A percentile compares a stretch with the other conserved stretches of the same genome.
Evolutionary conservation across 2,888 invertebrate genomes (phyloP).

Genomic region (Rhamnusium bicolor): DNA sequence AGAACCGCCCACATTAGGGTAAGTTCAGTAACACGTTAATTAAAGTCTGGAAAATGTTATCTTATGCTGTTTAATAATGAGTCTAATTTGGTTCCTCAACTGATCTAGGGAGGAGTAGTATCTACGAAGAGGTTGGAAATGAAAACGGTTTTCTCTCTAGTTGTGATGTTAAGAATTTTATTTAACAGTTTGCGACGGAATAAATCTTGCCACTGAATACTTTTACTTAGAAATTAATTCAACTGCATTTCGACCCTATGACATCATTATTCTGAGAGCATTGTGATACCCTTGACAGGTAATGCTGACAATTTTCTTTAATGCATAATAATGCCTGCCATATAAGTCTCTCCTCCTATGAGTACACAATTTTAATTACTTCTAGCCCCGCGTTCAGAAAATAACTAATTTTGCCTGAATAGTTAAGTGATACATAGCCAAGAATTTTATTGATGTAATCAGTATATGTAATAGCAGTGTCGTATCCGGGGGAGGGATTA

Average conservation of each 20-base stretch:
- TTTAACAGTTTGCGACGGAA: no score
- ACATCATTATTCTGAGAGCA: neutral
- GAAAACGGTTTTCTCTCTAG: neutral
- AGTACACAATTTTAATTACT: neutral
- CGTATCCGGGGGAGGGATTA: no score
- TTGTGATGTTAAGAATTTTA: neutral
- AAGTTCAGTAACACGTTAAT: neutral
- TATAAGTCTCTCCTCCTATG: neutral
- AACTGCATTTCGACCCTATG: neutral
- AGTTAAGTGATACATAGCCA: neutral
- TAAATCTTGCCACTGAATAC: neutral
- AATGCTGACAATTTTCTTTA: neutral
- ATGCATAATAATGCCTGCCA: neutral
- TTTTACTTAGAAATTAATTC: neutral
- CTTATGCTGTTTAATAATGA: neutral
- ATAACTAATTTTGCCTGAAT: neutral
- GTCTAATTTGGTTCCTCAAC: neutral
- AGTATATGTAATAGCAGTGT: no score
- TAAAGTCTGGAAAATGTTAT: neutral
- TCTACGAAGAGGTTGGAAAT: neutral
- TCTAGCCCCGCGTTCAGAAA: neutral
- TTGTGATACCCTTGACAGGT: neutral
- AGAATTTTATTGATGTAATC: no score
- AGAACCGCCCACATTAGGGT: neutral
- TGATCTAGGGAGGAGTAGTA: neutral